phyloP scores from a whole-genome alignment of 1,140 invertebrate genomes.

The Mamestra configurata region DNA sequence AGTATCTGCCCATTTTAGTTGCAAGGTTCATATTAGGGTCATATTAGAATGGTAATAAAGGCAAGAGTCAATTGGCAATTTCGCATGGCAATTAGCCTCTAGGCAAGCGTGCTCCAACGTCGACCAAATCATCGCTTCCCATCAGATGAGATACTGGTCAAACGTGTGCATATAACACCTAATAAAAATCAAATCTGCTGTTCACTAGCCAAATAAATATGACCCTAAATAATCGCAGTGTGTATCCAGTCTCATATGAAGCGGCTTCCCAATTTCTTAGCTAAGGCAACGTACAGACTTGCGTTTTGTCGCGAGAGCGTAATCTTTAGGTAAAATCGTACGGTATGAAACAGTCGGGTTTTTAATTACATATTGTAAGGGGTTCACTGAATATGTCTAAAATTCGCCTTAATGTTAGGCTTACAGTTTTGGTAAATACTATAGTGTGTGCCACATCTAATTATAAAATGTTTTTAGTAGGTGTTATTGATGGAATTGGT shows the following conservation, averaged over 20 bases:
- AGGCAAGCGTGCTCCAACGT: too few species aligned
- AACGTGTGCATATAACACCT: too few species aligned
- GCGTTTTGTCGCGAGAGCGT: constrained; percentile 27
- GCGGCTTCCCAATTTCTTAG: constrained; percentile 33
- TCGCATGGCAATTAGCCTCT: too few species aligned
- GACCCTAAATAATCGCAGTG: constrained; percentile 7
- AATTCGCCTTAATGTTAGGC: constrained; percentile 48
- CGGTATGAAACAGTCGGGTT: constrained; percentile 23
- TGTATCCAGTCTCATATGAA: constrained; percentile 4
- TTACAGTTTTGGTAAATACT: constrained; percentile 48
- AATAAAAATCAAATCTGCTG: too few species aligned
- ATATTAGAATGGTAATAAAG: too few species aligned
- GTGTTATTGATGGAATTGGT: too few species aligned
- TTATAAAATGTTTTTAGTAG: background rate
- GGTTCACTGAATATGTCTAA: constrained; percentile 46
- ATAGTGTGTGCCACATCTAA: constrained; percentile 50
- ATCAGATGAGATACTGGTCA: background rate
- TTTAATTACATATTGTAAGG: constrained; percentile 37
- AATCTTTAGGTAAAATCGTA: constrained; percentile 47
- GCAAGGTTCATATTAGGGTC: too few species aligned
- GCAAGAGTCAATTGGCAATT: too few species aligned
- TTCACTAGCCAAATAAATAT: too few species aligned
- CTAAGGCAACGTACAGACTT: constrained; percentile 31
- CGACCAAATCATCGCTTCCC: too few species aligned
- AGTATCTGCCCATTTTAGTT: too few species aligned